Conservation (phyloP, 2,113 vertebrate genomes). For the human region DNA sequence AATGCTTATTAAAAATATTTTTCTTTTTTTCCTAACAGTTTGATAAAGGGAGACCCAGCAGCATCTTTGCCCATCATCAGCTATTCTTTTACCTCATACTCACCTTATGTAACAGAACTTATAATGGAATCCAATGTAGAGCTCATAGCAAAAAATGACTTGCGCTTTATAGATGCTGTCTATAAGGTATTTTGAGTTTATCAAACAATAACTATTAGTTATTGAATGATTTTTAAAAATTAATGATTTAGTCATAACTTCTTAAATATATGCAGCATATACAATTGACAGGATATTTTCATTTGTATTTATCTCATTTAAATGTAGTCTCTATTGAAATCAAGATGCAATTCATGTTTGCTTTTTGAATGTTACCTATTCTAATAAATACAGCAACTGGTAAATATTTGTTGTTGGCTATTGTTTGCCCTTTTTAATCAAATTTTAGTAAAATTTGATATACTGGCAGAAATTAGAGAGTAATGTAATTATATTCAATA, state of each 20-base stretch:
- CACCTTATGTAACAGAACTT: conserved; percentile 89
- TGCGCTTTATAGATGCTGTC: conserved; percentile 91
- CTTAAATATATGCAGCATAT: not conserved
- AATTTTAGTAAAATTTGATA: conserved; percentile 21
- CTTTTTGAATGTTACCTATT: conserved; percentile 15
- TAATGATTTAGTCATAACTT: not conserved
- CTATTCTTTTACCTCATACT: conserved; percentile 92
- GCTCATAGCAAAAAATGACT: conserved; percentile 92
- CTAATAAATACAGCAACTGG: not conserved
- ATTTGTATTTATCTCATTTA: not conserved
- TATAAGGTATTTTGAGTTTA: conserved; percentile 91
- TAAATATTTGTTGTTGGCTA: not conserved
- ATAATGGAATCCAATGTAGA: conserved; percentile 88
- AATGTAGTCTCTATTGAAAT: not conserved
- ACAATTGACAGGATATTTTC: not conserved
- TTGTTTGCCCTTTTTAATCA: conserved; percentile 3
- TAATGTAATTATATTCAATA: conserved; percentile 24
- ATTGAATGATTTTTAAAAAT: not conserved
- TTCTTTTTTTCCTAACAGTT: conserved; percentile 81
- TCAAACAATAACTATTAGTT: not conserved
- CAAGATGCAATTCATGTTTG: conserved; percentile 19
- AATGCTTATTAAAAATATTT: not conserved
- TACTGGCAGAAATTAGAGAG: not conserved
- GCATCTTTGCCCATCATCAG: conserved; percentile 92
- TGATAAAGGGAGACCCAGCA: conserved; percentile 92